Base-by-base conservation (phyloP, 2,113 vertebrate species). In the Tursiops truncatus region DNA sequence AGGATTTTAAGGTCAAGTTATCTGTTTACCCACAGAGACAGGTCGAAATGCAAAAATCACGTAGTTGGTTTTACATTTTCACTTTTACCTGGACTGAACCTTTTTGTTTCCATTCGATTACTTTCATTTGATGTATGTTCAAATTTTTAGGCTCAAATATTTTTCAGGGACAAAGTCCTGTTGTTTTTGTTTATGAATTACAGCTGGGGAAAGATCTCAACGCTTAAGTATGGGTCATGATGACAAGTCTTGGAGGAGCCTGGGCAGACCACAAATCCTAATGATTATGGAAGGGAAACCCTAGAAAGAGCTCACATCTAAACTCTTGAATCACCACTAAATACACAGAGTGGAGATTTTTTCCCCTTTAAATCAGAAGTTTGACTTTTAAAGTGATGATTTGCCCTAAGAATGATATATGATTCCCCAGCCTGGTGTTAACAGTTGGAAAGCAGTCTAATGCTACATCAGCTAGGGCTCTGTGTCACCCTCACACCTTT, bases 161-260 rank as follows among this genome's bases (percentile, higher is more conserved):
- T 70, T 76, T 74, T 70, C 44, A 6, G 26, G 6, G 87, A 83
- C 94, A 95, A 76, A 28, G 41, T 50, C 36, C 94, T 97, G 90
- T 92, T 90, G 97, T 95, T 98, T 95, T 94, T 97, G 65, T 97
- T 98, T 97, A 96, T 96, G 91, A 97, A 28, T 98, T 97, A 50
- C 76, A 97, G 97, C 86, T 97, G 53, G 58, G 58, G 41, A 71
- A 89, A 74, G 53, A 74, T 14, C 25, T 96, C 84, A 95, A 70
- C 2, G 82, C 28, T 50, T 67, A 81, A 94, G 28, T 80, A 58
- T 93, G 50, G 0, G 0, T 87, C 92, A 60, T 70, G 96, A 92
- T 93, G 93, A 84, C 76, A 91, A 85, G 91, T 33, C 73, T 96
- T 97, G 25, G 44, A 91, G 84, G 89, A 50, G 12, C 90, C 86